Base-by-base conservation (phyloP, 2,888 invertebrate species). In the Pelosia muscerda region DNA sequence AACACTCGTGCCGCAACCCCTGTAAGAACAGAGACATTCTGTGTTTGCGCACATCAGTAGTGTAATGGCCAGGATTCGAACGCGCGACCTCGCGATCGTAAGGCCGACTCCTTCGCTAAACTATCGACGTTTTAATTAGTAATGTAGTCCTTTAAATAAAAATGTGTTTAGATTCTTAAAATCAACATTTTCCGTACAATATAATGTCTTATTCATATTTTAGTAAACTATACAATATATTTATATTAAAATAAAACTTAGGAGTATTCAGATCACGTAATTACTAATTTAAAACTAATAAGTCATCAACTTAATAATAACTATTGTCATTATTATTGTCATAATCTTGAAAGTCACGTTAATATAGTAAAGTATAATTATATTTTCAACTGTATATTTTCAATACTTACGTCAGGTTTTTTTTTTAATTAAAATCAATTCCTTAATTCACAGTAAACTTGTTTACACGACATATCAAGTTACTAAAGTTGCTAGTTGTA, bases 201-300 rank as follows among this genome's bases (percentile, higher is more conserved):
- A 34, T 66, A 71, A 71, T 25, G 25, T n/a, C 28, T 60, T 10
- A 49, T 61, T 69, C n/a, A 19, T 19, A n/a, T 19, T 49, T 66
- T 25, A 67, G 25, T 73, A 66, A 66, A 71, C 68, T 66, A 54
- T 76, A 72, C 68, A 79, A 68, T 70, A 65, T 58, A 38, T 54
- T 49, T 56, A 57, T 28, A 74, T 57, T 42, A 70, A 63, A 65
- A 68, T 74, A 68, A 69, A 74, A 53, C 72, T 72, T 74, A 79
- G 74, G 76, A 82, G 79, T 84, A 84, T 83, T 84, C 84, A 85
- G 84, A 85, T 82, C 84, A 74, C 71, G 63, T 72, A 68, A 56
- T 66, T 71, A 64, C 65, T 58, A 65, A 66, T 65, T 67, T 79
- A 71, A 71, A 73, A 73, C 31, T 74, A 75, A 72, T 82, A 84